phyloP scores from a whole-genome alignment of 1,140 invertebrate genomes.

The Zaprionus nigranus region DNA sequence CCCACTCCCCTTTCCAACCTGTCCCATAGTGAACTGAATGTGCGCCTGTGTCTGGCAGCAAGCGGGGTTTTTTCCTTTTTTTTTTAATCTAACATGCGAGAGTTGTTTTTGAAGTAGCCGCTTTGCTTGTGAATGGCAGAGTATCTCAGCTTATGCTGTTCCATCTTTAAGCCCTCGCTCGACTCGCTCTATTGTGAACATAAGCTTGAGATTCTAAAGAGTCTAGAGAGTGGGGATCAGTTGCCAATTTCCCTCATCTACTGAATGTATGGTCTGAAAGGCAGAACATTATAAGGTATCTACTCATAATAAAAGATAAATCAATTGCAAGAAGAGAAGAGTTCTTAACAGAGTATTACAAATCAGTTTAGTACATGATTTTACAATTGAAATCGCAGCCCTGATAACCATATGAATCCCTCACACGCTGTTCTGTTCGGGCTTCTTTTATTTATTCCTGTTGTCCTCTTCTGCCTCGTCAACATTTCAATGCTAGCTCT shows the following conservation, averaged over 20 bases:
- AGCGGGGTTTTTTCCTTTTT: conserved; percentile 1
- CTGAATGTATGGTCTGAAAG: not conserved
- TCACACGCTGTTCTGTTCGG: conserved; percentile 16
- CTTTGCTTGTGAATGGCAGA: conserved; percentile 1
- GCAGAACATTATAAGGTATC: not conserved
- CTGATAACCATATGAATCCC: not conserved
- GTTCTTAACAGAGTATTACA: not conserved
- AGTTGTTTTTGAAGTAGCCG: conserved; percentile 37
- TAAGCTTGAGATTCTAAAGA: not conserved
- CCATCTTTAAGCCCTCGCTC: not conserved
- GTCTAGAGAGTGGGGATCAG: not conserved
- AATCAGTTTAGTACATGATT: not conserved
- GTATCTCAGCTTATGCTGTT: not conserved
- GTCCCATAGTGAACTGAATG: not conserved
- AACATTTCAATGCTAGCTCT: conserved; percentile 39
- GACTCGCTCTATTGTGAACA: not conserved
- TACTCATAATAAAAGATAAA: not conserved
- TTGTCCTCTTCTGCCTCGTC: conserved; percentile 6
- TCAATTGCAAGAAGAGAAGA: not conserved
- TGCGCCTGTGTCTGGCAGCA: not conserved
- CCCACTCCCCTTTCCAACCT: too few species aligned
- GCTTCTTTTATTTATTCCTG: conserved; percentile 10
- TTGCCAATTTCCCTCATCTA: not conserved
- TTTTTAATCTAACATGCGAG: conserved; percentile 27
- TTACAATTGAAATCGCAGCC: not conserved